Conservation (phyloP, 2,797 vertebrate species). For the Halcyon badia region DNA sequence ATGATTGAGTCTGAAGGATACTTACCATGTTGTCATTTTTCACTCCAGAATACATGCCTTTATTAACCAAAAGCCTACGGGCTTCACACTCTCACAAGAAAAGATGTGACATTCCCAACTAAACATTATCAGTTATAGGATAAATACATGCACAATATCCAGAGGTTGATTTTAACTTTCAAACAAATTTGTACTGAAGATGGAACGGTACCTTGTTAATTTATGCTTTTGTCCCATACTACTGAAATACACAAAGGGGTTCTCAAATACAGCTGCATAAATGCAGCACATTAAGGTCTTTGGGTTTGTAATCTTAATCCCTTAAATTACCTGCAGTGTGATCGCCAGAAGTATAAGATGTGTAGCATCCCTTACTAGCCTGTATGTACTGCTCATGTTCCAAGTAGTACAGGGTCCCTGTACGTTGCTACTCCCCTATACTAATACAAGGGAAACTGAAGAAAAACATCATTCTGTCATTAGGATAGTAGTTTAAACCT, state of each 20-base stretch:
- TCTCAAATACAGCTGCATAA: neutral
- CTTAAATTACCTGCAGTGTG: neutral
- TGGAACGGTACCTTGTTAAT: neutral
- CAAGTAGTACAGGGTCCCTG: neutral
- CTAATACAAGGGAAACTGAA: neutral
- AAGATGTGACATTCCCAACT: neutral
- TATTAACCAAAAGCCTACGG: neutral
- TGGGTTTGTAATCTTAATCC: neutral
- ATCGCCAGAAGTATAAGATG: neutral
- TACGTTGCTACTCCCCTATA: neutral
- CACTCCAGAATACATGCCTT: neutral
- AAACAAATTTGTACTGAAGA: neutral
- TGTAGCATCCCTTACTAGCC: neutral
- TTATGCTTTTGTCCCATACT: neutral
- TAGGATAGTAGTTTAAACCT: neutral
- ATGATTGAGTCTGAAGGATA: neutral
- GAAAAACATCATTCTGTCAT: neutral
- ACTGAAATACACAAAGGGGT: neutral
- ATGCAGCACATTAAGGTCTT: neutral
- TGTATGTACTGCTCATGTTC: neutral
- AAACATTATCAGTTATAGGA: neutral
- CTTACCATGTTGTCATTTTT: slow-evolving; percentile 2
- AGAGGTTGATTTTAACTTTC: neutral
- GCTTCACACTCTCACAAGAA: neutral
- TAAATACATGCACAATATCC: neutral